Base-by-base conservation (phyloP, 2,888 invertebrate species). In the Phalera bucephala region DNA sequence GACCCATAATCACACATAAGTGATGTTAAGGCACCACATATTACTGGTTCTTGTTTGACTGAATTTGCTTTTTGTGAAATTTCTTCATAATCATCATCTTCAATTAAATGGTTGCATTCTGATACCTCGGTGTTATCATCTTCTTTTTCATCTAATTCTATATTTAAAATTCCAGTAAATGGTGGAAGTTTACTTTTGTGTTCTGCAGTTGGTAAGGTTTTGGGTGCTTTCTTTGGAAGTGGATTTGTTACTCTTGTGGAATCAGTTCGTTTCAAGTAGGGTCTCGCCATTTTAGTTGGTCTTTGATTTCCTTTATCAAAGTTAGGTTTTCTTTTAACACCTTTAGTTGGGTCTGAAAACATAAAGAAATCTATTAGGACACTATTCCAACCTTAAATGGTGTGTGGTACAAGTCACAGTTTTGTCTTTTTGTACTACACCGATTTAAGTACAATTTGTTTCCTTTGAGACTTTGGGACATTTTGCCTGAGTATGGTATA, bases 1-100 rank as follows among this genome's bases (percentile, higher is more conserved):
- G 89, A 87, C 29, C 75, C 86, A 79, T 93, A 93, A 36, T 91
- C 88, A 55, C 87, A 86, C 58, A 93, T 91, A 13, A 93, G 74
- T 35, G 87, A 85, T 27, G 90, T 88, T 43, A 93, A 68, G 8
- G 92, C 91, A 52, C 87, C 90, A 69, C 91, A 92, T 5, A 92
- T 64, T 15, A 54, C 41, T 40, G 76, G 72, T 42, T 78, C 52
- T 26, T 41, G 36, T 29, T 23, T 19, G 20, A 31, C 33, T 29
- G 27, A 3, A n/a, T 10, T 40, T 11, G 36, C 29, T 30, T 31
- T 28, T 11, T 35, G 25, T 13, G 35, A 17, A 15, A 35, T 10
- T 23, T 40, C 32, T 36, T 64, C 56, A 54, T 54, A 54, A 30
- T 79, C 75, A 37, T 81, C 85, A 71, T 90, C 86, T 51, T 87